Evolutionary conservation across 2,888 invertebrate genomes (phyloP), one percentile per base, ranked within the genome.

Genomic region (Caenorhabditis doughertyi): DNA sequence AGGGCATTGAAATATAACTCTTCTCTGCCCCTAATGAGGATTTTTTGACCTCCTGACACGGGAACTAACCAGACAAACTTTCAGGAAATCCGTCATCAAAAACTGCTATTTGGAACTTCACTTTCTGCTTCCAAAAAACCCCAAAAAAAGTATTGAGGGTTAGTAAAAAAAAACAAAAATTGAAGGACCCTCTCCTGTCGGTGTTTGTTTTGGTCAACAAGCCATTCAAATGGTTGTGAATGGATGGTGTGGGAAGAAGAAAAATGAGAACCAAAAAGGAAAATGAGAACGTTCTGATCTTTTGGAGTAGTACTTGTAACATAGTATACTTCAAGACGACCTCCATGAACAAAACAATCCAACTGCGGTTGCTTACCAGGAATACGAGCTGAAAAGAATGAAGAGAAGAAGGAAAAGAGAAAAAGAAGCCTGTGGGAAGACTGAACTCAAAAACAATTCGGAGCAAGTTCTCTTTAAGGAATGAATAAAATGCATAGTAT

Each of bases 151-250:
- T 13, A 39, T 11, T 39, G 11, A 39, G 39, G 16, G 16, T 39
- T 13, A 9, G 29, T 44, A 21, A 51, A 55, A 47, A 65, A 21
- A 47, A 76, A 65, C 27, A 62, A 47, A 29, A 18, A 47, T 18
- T n/a, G 18, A 62, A 42, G 62, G 67, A 55, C 55, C 58, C 39
- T 58, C n/a, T n/a, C n/a, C n/a, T n/a, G n/a, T n/a, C 62, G 18
- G 39, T 44, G 68, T 68, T 77, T 77, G 68, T 77, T 62, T 68
- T 62, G 60, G 77, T 68, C 68, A 77, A 77, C 77, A 68, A 67
- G 44, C 72, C 49, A 25, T 27, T 3, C 35, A 35, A 21, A 21
- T 47, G 44, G 18, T 18, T 18, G 44, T 47, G 11, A 47, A 47
- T 47, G 44, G 44, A 8, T 47, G 18, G 44, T 47, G 44, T 51